Conservation (phyloP, 2,888 invertebrate genomes). For the Rhabditoides inermis region DNA sequence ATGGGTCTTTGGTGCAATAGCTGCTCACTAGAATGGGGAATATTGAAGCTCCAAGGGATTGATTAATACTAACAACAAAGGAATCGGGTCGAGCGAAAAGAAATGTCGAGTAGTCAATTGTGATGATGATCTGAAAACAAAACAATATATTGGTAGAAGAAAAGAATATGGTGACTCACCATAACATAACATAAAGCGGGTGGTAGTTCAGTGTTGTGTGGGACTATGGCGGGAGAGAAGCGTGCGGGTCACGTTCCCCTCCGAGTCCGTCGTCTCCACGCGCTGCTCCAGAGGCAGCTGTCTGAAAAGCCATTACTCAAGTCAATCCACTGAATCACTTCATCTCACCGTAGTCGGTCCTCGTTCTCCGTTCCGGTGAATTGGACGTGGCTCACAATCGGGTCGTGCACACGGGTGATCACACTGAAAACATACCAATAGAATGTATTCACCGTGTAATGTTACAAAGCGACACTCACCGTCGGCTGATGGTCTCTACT, state of each 20-base stretch:
- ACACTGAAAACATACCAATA: neutral
- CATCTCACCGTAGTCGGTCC: slow-evolving; percentile 36
- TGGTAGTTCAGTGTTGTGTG: too few relatives aligned
- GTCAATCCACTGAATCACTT: slow-evolving; percentile 16
- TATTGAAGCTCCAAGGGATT: too few relatives aligned
- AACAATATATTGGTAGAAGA: too few relatives aligned
- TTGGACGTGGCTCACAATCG: slow-evolving; percentile 42
- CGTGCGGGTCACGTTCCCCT: slow-evolving; percentile 50
- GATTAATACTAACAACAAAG: too few relatives aligned
- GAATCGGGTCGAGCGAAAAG: too few relatives aligned
- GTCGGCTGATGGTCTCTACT: slow-evolving; percentile 47
- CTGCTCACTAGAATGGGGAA: too few relatives aligned
- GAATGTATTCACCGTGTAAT: neutral
- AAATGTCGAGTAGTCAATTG: too few relatives aligned
- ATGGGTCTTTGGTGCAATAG: too few relatives aligned
- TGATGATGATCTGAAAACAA: too few relatives aligned
- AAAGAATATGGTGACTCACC: too few relatives aligned
- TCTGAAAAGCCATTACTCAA: neutral
- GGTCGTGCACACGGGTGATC: slow-evolving; percentile 32
- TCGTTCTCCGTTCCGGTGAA: slow-evolving; percentile 51
- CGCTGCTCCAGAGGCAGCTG: slow-evolving; percentile 24
- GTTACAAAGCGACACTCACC: slow-evolving; percentile 12
- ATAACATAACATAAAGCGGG: too few relatives aligned
- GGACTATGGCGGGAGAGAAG: slow-evolving; percentile 2
- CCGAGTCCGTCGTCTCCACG: slow-evolving; percentile 45